phyloP scores from a whole-genome alignment of 92 coral and sea anemone genomes.

The Siderastrea siderea region DNA sequence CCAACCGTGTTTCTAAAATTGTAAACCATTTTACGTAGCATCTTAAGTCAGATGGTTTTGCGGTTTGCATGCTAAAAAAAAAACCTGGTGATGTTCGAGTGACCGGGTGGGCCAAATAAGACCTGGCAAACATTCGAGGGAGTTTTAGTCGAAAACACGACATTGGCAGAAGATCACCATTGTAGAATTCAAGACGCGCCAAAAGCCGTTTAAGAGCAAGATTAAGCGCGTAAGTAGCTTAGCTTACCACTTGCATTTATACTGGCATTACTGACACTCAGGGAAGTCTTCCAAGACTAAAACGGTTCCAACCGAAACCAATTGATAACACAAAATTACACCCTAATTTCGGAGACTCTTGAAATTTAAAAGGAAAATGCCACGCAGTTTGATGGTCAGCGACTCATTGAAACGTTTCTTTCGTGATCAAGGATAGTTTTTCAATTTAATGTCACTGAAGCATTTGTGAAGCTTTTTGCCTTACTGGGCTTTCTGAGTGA shows the following conservation, averaged over 20 bases:
- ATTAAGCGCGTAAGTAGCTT: slow-evolving; percentile 27
- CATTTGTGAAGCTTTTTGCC: not conserved
- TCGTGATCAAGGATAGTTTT: not conserved
- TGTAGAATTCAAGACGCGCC: not conserved
- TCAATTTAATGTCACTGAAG: not conserved
- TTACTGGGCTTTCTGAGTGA: no score
- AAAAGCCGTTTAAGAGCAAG: not conserved
- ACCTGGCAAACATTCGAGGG: not conserved
- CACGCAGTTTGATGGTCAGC: not conserved
- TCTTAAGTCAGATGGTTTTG: slow-evolving; percentile 24
- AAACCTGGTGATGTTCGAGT: no score
- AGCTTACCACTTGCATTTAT: slow-evolving; percentile 4
- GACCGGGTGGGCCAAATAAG: not conserved
- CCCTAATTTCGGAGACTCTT: not conserved
- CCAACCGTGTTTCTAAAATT: not conserved
- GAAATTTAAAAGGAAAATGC: not conserved
- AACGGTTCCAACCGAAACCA: not conserved
- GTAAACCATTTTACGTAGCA: not conserved
- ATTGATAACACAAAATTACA: not conserved
- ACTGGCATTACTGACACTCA: not conserved
- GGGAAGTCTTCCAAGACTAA: not conserved
- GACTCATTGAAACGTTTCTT: slow-evolving; percentile 12
- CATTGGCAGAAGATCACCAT: not conserved
- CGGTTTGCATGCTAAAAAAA: not conserved
- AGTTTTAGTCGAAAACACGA: not conserved